Evolutionary conservation across 2,113 vertebrate genomes (phyloP).

Genomic region (Alligator sinensis): DNA sequence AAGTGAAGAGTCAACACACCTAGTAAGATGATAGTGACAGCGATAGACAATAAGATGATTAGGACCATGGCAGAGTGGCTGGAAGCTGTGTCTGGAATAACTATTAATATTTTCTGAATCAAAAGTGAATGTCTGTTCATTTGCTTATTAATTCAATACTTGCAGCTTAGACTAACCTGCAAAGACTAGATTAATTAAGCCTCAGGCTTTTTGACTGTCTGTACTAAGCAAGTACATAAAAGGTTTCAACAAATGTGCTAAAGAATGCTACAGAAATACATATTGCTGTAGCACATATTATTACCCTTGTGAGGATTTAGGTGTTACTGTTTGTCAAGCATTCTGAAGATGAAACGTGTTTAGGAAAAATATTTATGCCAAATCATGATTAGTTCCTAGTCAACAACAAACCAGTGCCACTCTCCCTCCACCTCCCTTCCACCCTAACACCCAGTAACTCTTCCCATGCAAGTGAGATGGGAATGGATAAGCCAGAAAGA

Average conservation of each 20-base stretch:
- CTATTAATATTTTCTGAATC: background rate
- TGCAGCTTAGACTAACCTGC: too few relatives aligned
- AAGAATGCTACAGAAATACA: constrained; percentile 9
- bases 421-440: background rate
- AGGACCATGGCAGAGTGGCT: background rate
- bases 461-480: background rate
- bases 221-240: background rate
- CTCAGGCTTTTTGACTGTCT: too few relatives aligned
- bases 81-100: constrained; percentile 9
- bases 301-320: background rate
- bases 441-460: background rate
- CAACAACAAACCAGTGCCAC: background rate
- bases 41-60: accelerated
- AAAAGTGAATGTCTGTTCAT: too few relatives aligned
- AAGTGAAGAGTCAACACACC: background rate
- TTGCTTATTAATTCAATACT: too few relatives aligned
- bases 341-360: background rate
- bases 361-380: background rate
- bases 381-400: background rate
- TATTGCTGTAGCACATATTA: background rate
- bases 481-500: background rate
- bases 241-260: background rate
- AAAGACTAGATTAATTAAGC: too few relatives aligned
- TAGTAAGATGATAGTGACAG: background rate
- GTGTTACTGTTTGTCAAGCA: background rate